Percentiles rank a stretch among this genome's conserved stretches.
phyloP scores from a whole-genome alignment of 2,113 vertebrate species.

The Ophthalmotilapia sp. region DNA sequence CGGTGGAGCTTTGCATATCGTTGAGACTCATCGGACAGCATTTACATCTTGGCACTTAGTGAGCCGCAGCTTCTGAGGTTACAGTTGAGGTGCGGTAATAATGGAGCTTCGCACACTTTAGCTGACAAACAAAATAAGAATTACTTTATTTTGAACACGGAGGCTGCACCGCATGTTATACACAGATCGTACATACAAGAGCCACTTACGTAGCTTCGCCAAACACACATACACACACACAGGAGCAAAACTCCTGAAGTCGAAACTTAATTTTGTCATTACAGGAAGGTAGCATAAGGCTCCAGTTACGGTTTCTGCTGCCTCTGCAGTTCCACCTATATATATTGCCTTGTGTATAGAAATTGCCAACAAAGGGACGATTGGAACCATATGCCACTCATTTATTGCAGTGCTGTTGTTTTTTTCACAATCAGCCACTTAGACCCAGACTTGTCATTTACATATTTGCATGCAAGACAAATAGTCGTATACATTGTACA shows the following conservation, averaged over 20 bases:
- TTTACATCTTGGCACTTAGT: constrained; percentile 48
- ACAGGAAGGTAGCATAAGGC: constrained; percentile 50
- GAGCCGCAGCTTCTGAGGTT: constrained; percentile 29
- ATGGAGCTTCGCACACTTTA: constrained; percentile 4
- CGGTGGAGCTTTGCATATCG: constrained; percentile 55
- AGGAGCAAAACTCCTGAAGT: constrained; percentile 13
- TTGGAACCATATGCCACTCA: constrained; percentile 67
- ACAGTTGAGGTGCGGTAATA: constrained; percentile 8
- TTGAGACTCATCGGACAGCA: constrained; percentile 43
- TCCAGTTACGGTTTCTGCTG: constrained; percentile 57
- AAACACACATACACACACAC: neutral
- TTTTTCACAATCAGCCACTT: constrained; percentile 33
- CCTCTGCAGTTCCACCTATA: constrained; percentile 61
- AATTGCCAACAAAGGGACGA: constrained; percentile 62
- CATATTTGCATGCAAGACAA: constrained; percentile 58
- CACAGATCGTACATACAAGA: neutral
- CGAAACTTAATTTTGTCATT: constrained; percentile 62
- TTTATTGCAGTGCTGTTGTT: constrained; percentile 37
- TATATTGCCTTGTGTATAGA: constrained; percentile 62
- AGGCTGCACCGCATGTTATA: neutral
- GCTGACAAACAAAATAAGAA: constrained; percentile 15
- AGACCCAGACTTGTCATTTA: constrained; percentile 56
- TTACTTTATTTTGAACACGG: neutral
- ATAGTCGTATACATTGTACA: constrained; percentile 25
- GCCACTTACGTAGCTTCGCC: neutral